phyloP scores from a whole-genome alignment of 2,888 invertebrate genomes.

The Tinea semifulvella region DNA sequence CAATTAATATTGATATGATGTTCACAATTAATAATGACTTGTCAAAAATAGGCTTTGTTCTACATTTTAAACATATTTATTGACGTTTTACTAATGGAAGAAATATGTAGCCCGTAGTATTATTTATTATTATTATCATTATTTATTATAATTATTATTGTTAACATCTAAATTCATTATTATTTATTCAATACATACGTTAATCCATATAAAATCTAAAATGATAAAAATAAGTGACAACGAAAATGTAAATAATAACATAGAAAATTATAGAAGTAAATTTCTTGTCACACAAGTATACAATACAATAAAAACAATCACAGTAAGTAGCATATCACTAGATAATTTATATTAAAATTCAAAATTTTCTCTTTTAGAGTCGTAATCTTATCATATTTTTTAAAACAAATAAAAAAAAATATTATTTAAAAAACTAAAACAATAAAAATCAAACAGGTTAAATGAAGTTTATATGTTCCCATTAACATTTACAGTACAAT shows the following conservation, averaged over 20 bases:
- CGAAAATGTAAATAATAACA: not conserved
- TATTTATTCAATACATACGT: no score
- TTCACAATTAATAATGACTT: no score
- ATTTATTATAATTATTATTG: no score
- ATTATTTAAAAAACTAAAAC: not conserved
- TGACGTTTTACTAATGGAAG: no score
- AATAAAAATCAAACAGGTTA: not conserved
- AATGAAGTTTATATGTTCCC: no score
- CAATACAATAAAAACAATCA: constrained; percentile 23
- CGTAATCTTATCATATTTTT: not conserved
- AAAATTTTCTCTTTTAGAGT: constrained; percentile 1
- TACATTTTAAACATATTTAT: no score
- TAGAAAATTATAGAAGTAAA: not conserved
- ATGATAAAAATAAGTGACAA: not conserved
- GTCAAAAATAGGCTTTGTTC: no score
- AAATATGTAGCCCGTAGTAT: no score
- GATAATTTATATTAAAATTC: constrained; percentile 5
- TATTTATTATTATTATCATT: no score
- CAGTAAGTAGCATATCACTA: constrained; percentile 3
- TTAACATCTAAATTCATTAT: no score
- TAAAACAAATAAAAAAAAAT: not conserved
- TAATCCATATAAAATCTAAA: constrained; percentile 2
- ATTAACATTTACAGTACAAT: no score
- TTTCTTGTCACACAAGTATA: constrained; percentile 58
- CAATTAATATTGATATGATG: no score